Percentiles rank a stretch among this genome's conserved stretches.
phyloP scores from a whole-genome alignment of 2,888 invertebrate genomes.

The Hydriomena furcata region DNA sequence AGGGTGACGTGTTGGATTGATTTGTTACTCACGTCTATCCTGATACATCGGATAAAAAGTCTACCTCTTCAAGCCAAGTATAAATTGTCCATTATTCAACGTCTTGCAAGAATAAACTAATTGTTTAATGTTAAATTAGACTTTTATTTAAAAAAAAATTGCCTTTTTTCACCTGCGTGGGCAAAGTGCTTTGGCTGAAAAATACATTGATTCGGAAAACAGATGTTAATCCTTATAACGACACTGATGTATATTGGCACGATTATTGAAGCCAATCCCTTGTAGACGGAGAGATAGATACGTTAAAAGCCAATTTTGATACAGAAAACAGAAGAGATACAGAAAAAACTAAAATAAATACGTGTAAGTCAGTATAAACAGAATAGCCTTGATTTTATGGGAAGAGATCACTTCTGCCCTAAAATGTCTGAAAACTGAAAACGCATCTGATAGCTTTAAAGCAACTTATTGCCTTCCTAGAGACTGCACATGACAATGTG shows the following conservation, averaged over 20 bases:
- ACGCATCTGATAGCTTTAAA: no score
- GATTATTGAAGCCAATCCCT: conserved; percentile 32
- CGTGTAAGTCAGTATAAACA: no score
- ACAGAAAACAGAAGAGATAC: not conserved
- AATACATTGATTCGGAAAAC: conserved; percentile 39
- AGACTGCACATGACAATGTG: no score
- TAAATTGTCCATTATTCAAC: conserved; percentile 6
- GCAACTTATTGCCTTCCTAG: no score
- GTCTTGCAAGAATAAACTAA: conserved; percentile 22
- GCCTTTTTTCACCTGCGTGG: conserved; percentile 15
- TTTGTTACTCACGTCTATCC: no score
- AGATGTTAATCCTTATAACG: conserved; percentile 42
- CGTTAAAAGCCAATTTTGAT: not conserved
- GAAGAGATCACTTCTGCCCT: no score
- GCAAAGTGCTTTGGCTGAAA: conserved; percentile 38
- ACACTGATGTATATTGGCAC: conserved; percentile 38
- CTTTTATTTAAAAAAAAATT: conserved; percentile 20
- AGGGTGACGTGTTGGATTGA: not conserved
- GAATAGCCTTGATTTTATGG: no score
- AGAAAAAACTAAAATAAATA: no score
- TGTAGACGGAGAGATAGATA: conserved; percentile 20
- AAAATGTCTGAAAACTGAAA: no score
- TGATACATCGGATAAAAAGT: no score
- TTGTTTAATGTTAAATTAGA: conserved; percentile 16
- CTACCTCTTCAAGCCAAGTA: not conserved